Conservation (phyloP, 2,888 invertebrate species). For the Netelia fuscicornis region DNA sequence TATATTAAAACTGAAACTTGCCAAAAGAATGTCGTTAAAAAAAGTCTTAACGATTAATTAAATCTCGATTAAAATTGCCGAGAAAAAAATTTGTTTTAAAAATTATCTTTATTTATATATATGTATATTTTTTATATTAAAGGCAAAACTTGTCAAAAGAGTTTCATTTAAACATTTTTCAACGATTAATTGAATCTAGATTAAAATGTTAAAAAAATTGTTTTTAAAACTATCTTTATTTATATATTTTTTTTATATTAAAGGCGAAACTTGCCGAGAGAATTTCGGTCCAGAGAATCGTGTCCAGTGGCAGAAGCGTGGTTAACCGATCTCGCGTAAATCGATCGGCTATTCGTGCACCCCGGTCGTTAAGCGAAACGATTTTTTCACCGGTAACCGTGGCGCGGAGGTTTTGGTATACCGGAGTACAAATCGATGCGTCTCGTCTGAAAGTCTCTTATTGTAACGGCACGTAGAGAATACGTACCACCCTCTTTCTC, state of each 20-base stretch:
- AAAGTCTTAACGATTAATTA: no score
- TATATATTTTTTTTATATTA: background rate
- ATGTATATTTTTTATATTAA: no score
- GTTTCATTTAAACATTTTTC: no score
- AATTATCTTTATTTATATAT: background rate
- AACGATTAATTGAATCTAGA: no score
- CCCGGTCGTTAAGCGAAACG: slow-evolving; percentile 75
- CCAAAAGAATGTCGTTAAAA: no score
- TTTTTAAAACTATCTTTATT: no score
- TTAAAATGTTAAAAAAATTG: no score
- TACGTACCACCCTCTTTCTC: slow-evolving; percentile 79
- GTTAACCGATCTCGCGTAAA: slow-evolving; percentile 49
- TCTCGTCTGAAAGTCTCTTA: slow-evolving; percentile 76
- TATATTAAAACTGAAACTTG: background rate
- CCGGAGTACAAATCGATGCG: slow-evolving; percentile 80
- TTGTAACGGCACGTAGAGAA: slow-evolving; percentile 77
- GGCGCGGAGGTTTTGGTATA: slow-evolving; percentile 49
- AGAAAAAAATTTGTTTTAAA: background rate
- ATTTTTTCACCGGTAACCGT: slow-evolving; percentile 69
- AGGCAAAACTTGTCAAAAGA: background rate
- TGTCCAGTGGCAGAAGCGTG: slow-evolving; percentile 38
- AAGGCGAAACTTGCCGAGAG: no score
- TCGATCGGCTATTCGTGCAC: slow-evolving; percentile 74
- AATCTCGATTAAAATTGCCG: no score
- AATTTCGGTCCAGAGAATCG: slow-evolving; percentile 60